Conservation (phyloP, 2,113 vertebrate genomes). For the Plotosus lineatus region DNA sequence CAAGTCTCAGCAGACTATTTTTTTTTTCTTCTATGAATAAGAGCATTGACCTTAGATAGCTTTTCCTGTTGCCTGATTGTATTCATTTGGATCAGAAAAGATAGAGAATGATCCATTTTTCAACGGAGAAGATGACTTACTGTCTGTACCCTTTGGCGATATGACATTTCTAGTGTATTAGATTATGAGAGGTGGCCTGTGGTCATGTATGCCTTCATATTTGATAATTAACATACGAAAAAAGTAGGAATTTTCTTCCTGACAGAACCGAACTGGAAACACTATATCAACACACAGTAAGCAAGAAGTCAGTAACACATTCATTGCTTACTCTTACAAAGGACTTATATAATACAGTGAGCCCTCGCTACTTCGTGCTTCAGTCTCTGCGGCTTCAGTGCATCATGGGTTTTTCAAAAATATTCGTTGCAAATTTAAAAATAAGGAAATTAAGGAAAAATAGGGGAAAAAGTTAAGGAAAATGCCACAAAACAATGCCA, state of each 20-base stretch:
- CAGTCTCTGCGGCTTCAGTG: too few species aligned
- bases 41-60: neutral
- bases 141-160: neutral
- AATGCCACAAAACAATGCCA: too few species aligned
- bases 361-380: too few species aligned
- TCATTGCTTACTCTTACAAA: constrained; percentile 40
- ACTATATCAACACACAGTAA: neutral
- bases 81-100: constrained; percentile 3
- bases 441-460: too few species aligned
- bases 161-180: constrained; percentile 6
- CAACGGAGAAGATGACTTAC: constrained; percentile 12
- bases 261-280: constrained; percentile 25
- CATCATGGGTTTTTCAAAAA: too few species aligned
- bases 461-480: too few species aligned
- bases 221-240: neutral
- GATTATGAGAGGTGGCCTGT: constrained; percentile 1
- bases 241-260: neutral
- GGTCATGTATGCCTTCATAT: neutral
- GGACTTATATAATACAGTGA: too few species aligned
- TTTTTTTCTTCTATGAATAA: neutral
- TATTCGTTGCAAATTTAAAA: too few species aligned
- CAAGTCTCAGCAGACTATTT: neutral
- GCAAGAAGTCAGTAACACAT: constrained; percentile 40
- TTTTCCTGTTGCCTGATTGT: neutral
- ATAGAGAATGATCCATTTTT: neutral